Percentiles rank a stretch among this genome's conserved stretches.
phyloP scores from a whole-genome alignment of 2,888 invertebrate species.

The Idaea dimidiata region DNA sequence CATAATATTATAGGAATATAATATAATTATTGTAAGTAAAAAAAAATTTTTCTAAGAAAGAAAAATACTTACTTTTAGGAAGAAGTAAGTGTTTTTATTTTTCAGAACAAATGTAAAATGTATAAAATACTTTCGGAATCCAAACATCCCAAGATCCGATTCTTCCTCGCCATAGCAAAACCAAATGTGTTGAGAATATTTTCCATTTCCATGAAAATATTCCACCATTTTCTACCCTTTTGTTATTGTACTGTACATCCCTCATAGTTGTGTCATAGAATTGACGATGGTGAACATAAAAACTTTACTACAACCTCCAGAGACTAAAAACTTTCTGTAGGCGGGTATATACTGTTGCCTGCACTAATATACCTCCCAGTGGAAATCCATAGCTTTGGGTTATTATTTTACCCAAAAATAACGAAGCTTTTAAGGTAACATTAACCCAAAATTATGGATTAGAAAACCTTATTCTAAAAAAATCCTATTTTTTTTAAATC shows the following conservation, averaged over 20 bases:
- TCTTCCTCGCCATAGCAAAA: not conserved
- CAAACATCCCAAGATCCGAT: not conserved
- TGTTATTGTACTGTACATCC: not conserved
- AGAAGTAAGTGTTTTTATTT: not conserved
- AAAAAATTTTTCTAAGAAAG: too few relatives aligned
- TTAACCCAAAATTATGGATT: too few relatives aligned
- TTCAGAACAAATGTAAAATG: not conserved
- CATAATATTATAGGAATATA: too few relatives aligned
- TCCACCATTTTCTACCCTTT: not conserved
- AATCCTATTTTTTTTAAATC: too few relatives aligned
- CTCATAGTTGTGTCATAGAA: not conserved
- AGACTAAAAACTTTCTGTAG: not conserved
- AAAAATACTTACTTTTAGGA: too few relatives aligned
- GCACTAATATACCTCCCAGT: too few relatives aligned
- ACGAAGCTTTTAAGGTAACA: too few relatives aligned
- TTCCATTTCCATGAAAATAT: not conserved
- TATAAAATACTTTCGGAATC: not conserved
- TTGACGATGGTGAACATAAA: not conserved
- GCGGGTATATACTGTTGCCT: not conserved
- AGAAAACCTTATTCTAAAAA: too few relatives aligned
- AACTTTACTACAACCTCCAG: not conserved
- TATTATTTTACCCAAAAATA: too few relatives aligned
- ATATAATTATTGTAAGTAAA: too few relatives aligned
- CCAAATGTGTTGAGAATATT: not conserved
- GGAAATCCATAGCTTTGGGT: too few relatives aligned